A percentile compares a stretch with the other conserved stretches of the same genome.
phyloP scores from a whole-genome alignment of 2,888 invertebrate species.

The Orthonevra nobilis region DNA sequence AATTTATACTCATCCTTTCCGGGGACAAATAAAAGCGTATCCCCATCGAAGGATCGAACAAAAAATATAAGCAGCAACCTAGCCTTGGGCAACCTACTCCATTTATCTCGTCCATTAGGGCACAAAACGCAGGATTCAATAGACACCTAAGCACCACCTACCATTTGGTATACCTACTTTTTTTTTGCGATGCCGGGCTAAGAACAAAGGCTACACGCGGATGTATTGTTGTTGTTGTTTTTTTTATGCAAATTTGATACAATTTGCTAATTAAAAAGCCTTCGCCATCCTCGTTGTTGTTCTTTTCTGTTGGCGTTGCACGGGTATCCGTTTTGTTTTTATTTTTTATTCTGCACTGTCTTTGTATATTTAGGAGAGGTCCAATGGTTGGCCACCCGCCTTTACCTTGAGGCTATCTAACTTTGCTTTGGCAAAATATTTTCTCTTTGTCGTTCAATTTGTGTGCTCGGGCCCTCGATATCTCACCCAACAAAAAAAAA shows the following conservation, averaged over 20 bases:
- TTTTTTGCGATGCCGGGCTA: not conserved
- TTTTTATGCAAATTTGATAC: constrained; percentile 67
- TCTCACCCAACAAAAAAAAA: constrained; percentile 29
- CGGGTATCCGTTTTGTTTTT: not conserved
- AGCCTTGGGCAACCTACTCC: constrained; percentile 30
- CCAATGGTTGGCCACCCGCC: not conserved
- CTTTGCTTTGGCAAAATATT: constrained; percentile 59
- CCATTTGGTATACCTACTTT: not conserved
- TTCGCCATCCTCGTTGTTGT: constrained; percentile 18
- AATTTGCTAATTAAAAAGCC: constrained; percentile 69
- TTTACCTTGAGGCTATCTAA: constrained; percentile 25
- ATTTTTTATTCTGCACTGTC: not conserved
- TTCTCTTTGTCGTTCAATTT: constrained; percentile 60
- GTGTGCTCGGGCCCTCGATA: constrained; percentile 26
- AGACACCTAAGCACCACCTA: constrained; percentile 41
- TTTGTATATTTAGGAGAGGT: no score
- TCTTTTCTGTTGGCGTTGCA: constrained; percentile 1
- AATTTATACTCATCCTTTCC: constrained; percentile 14
- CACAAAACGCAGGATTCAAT: constrained; percentile 35
- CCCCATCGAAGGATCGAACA: not conserved
- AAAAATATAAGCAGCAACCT: constrained; percentile 1
- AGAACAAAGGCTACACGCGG: constrained; percentile 22
- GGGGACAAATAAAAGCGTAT: constrained; percentile 2
- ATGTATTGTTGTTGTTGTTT: no score
- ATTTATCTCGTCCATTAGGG: constrained; percentile 36